Conservation (phyloP, 2,113 vertebrate species). For the Glaucomys volans region DNA sequence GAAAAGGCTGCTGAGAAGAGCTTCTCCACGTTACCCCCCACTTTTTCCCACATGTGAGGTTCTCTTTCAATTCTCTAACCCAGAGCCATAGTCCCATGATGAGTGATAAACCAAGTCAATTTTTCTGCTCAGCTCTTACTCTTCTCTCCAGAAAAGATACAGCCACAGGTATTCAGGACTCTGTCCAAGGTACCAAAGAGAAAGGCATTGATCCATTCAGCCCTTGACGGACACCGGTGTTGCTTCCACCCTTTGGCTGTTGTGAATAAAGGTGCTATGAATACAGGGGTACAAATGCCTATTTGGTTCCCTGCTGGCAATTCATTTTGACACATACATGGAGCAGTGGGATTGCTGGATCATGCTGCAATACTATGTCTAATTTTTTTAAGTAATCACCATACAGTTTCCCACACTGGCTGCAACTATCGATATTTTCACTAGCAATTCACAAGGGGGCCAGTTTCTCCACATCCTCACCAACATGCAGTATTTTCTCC, state of each 20-base stretch:
- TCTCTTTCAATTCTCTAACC: conserved; percentile 4
- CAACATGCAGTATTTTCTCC: not conserved
- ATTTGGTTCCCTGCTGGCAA: not conserved
- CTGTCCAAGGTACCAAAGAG: not conserved
- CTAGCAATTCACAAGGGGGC: not conserved
- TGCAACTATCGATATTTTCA: not conserved
- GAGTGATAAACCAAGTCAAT: not conserved
- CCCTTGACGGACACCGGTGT: not conserved
- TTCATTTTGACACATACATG: not conserved
- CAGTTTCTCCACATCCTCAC: not conserved
- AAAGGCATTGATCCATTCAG: not conserved
- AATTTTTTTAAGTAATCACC: not conserved
- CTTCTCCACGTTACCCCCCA: not conserved
- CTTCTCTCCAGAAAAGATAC: not conserved
- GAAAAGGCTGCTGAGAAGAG: not conserved
- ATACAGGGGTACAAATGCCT: not conserved
- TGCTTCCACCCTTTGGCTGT: not conserved
- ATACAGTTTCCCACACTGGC: not conserved
- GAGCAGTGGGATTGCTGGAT: not conserved
- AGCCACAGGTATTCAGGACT: not conserved
- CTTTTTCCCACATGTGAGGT: not conserved
- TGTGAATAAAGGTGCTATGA: not conserved
- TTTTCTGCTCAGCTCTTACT: not conserved
- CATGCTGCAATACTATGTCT: not conserved
- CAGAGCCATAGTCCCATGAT: not conserved